These are phyloP conservation scores for Gortyna flavago DNA, from an alignment of 2,888 invertebrate genomes.

Conservation along the genomic window DNA sequence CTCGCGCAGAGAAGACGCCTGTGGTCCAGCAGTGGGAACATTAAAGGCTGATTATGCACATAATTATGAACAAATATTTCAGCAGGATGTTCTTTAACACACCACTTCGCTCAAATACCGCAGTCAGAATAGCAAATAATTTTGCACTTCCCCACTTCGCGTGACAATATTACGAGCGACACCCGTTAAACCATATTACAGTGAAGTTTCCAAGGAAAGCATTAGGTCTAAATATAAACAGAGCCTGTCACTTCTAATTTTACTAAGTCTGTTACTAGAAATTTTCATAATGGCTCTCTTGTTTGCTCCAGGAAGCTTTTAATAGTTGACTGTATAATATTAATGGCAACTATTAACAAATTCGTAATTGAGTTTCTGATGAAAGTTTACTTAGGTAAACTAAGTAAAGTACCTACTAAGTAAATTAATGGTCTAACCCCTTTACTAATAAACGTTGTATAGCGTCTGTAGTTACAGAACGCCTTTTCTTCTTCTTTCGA, in stretches of 20 bases:
- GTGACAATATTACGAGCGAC: conserved; percentile 43
- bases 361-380: conserved; percentile 8
- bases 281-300: conserved; percentile 39
- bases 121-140: conserved; percentile 24
- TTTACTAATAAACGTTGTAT: no score
- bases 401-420: no score
- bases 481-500: no score
- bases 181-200: conserved; percentile 25
- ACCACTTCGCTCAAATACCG: conserved; percentile 13
- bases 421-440: no score
- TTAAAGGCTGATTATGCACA: no score
- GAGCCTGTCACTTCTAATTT: conserved; percentile 52
- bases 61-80: conserved; percentile 5
- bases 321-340: conserved; percentile 40
- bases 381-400: no score
- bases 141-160: conserved; percentile 35
- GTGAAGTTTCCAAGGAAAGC: conserved; percentile 51
- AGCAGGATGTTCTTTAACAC: not conserved
- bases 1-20: no score
- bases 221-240: conserved; percentile 58
- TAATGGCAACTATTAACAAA: not conserved
- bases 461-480: no score
- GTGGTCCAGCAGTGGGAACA: no score
- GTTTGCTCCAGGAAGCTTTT: conserved; percentile 39
- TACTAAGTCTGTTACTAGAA: conserved; percentile 44